Evolutionary conservation across 2,113 vertebrate species (phyloP).

Genomic region (Lycaon pictus): DNA sequence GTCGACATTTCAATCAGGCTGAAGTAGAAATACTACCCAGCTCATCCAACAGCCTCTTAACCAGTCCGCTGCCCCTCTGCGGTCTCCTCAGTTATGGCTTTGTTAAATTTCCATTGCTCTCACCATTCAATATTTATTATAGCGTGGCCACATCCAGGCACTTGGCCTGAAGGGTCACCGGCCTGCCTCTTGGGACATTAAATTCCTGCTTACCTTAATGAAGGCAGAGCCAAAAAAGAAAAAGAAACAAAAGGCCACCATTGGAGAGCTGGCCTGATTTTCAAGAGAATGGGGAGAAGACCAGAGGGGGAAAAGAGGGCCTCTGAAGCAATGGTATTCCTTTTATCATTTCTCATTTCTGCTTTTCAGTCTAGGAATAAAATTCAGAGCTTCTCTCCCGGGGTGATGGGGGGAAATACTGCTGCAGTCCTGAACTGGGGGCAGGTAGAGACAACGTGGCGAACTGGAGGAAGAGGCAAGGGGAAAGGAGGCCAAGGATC

Average conservation of each 20-base stretch:
- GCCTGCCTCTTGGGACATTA: constrained; percentile 81
- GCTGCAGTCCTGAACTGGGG: background rate
- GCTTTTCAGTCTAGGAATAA: constrained; percentile 1
- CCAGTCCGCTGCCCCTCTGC: constrained; percentile 78
- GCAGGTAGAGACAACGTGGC: background rate
- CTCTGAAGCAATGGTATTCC: background rate
- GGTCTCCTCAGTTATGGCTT: constrained; percentile 79
- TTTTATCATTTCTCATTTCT: background rate
- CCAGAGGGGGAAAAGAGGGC: fast-evolving
- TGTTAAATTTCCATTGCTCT: constrained; percentile 86
- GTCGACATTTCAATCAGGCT: constrained; percentile 90
- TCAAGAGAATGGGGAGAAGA: constrained; percentile 51
- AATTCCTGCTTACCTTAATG: constrained; percentile 71
- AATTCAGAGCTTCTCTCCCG: constrained; percentile 9
- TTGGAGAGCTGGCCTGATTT: constrained; percentile 38
- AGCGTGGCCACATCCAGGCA: constrained; percentile 83
- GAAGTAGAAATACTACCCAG: constrained; percentile 88
- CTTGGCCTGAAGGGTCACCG: constrained; percentile 83
- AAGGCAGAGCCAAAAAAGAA: constrained; percentile 32
- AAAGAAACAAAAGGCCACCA: constrained; percentile 61
- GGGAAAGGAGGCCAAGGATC: background rate
- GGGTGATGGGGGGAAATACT: background rate
- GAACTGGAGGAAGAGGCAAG: background rate
- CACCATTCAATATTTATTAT: constrained; percentile 82
- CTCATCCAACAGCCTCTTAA: constrained; percentile 85